These are phyloP conservation scores for Tuberolachnus salignus DNA, from an alignment of 2,888 invertebrate species.

Conservation along the genomic window DNA sequence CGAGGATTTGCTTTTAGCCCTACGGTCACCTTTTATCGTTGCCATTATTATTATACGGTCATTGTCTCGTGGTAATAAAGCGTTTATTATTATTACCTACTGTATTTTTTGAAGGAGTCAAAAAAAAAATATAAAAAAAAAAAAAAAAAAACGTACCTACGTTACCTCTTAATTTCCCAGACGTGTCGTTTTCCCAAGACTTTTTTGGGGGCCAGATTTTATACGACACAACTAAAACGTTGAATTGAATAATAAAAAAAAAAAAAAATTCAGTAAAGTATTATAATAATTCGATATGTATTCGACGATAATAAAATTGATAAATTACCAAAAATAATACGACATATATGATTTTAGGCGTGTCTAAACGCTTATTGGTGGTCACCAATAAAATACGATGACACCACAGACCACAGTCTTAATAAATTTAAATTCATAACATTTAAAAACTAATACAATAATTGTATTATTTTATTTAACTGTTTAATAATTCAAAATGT, in stretches of 20 bases:
- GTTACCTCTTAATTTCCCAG: slow-evolving; percentile 38
- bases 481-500: too few relatives aligned
- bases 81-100: slow-evolving; percentile 48
- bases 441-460: too few relatives aligned
- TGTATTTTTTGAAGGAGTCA: neutral
- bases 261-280: too few relatives aligned
- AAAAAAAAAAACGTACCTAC: too few relatives aligned
- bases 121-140: slow-evolving; percentile 17
- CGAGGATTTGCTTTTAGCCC: slow-evolving; percentile 59
- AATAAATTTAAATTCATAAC: too few relatives aligned
- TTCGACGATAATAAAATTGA: neutral
- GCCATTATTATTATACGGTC: slow-evolving; percentile 53
- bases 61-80: slow-evolving; percentile 54
- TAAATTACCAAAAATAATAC: too few relatives aligned
- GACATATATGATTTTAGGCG: too few relatives aligned
- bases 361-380: too few relatives aligned
- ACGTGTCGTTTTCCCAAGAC: slow-evolving; percentile 35
- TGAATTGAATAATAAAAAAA: neutral
- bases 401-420: too few relatives aligned
- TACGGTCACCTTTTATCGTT: slow-evolving; percentile 56
- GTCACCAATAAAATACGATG: too few relatives aligned
- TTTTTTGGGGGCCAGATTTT: neutral
- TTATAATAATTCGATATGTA: neutral
- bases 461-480: too few relatives aligned
- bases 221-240: neutral